Evolutionary conservation across 2,797 vertebrate species (phyloP), one percentile per base, ranked within the genome.

Genomic region (Cuculus canorus): DNA sequence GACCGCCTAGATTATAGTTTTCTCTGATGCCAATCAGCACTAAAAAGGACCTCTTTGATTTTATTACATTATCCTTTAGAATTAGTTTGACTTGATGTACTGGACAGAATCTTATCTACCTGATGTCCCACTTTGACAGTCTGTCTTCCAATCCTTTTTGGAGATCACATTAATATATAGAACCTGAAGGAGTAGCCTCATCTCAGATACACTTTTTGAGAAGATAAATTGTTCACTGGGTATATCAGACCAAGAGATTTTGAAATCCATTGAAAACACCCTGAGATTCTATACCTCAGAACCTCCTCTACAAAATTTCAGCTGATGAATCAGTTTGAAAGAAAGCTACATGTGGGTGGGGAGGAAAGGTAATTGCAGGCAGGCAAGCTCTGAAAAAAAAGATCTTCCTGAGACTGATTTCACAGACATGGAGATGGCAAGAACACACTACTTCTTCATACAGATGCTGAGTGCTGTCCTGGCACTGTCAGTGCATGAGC

Each of bases 401-500:
- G 1, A 5, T 43, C 57, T 72, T 70, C 7, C 17, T 52, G 39
- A 59, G 35, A 10, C 24, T 39, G 48, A 86, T 60, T 70, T 77
- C 45, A 56, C 12, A 85, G 23, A 28, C 35, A 5, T 18, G 16
- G 72, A 39, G 50, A 19, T n/a, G 24, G 15, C 39, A 72, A 27
- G 37, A 28, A 39, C 48, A 60, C 7, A n/a, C 13, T 10, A 21
- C 19, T 45, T 18, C 13, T 90, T 52, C 23, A 6, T 0, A 11
- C 37, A 37, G 45, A 54, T 17, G 4, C 41, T 2, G 4, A 17
- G 10, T 72, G 47, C 41, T 35, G 5, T 14, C 56, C 18, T 56
- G 17, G 28, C 2, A 1, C 13, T 35, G 30, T 9, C 47, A 35
- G 7, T 30, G 56, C 48, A 16, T 22, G 24, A 2, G 1, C 0